Evolutionary conservation across 2,113 vertebrate species (phyloP).

Genomic region (Ctenomys sociabilis): DNA sequence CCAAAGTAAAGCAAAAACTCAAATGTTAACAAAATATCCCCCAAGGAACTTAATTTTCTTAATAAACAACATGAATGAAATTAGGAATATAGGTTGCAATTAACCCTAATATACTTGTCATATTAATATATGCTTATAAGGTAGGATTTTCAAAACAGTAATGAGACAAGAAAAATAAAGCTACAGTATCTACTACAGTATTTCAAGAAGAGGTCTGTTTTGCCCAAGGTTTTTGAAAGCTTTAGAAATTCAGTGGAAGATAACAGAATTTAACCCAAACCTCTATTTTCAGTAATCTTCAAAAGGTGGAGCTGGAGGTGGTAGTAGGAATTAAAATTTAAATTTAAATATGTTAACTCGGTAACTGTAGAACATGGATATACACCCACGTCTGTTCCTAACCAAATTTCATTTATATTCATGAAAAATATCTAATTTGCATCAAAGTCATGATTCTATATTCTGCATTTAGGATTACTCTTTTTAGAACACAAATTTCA

Average conservation of each 20-base stretch:
- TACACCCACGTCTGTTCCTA: constrained; percentile 75
- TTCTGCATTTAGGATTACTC: constrained; percentile 48
- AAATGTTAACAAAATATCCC: constrained; percentile 20
- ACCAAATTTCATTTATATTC: constrained; percentile 70
- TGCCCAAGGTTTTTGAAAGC: constrained; percentile 47
- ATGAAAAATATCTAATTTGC: constrained; percentile 71
- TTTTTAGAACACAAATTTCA: constrained; percentile 52
- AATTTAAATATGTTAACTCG: constrained; percentile 77
- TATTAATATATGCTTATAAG: neutral
- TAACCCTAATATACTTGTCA: constrained; percentile 1
- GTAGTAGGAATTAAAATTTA: constrained; percentile 72
- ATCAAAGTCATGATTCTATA: constrained; percentile 68
- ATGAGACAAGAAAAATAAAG: constrained; percentile 24
- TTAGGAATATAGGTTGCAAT: constrained; percentile 32
- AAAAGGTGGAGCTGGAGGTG: constrained; percentile 71
- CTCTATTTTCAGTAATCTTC: constrained; percentile 69
- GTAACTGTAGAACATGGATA: constrained; percentile 76
- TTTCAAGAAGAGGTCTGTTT: constrained; percentile 36
- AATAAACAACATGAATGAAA: constrained; percentile 55
- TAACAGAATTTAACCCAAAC: constrained; percentile 65
- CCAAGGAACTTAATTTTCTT: constrained; percentile 12
- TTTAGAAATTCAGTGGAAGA: constrained; percentile 65
- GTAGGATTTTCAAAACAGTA: constrained; percentile 56
- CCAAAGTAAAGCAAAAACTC: constrained; percentile 36
- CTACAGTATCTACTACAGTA: neutral